These are phyloP conservation scores for Mylabris sibirica DNA, from an alignment of 2,888 invertebrate species.

Conservation along the genomic window DNA sequence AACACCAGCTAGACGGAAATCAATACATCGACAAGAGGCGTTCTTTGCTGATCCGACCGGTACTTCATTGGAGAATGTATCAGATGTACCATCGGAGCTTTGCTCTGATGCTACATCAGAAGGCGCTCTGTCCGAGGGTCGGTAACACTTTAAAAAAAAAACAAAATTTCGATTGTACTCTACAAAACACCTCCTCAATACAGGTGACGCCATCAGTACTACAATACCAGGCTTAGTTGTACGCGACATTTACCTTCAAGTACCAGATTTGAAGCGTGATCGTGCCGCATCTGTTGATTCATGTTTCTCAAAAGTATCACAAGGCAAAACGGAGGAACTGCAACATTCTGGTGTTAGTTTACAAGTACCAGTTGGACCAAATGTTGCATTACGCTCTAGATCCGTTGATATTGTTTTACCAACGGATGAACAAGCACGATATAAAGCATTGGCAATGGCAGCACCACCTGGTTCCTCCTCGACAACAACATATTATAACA, in stretches of 20 bases:
- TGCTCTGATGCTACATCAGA: slow-evolving; percentile 60
- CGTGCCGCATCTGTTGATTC: slow-evolving; percentile 89
- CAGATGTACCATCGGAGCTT: slow-evolving; percentile 58
- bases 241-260: slow-evolving; percentile 64
- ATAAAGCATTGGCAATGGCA: slow-evolving; percentile 81
- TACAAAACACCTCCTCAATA: not conserved
- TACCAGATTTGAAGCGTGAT: slow-evolving; percentile 84
- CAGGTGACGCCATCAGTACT: slow-evolving; percentile 46
- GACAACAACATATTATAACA: slow-evolving; percentile 37
- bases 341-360: slow-evolving; percentile 70
- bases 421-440: slow-evolving; percentile 83
- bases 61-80: slow-evolving; percentile 75
- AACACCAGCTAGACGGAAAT: slow-evolving; percentile 68
- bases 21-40: slow-evolving; percentile 83
- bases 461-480: slow-evolving; percentile 59
- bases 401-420: slow-evolving; percentile 90
- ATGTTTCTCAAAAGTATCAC: slow-evolving; percentile 81
- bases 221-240: slow-evolving; percentile 56
- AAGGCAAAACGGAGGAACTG: slow-evolving; percentile 75
- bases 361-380: slow-evolving; percentile 73
- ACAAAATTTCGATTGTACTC: not conserved
- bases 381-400: slow-evolving; percentile 75
- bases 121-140: slow-evolving; percentile 48
- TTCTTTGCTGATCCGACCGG: slow-evolving; percentile 79
- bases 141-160: not conserved